These are phyloP conservation scores for Eretmochelys imbricata DNA, from an alignment of 2,113 vertebrate genomes.

Conservation along the genomic window DNA sequence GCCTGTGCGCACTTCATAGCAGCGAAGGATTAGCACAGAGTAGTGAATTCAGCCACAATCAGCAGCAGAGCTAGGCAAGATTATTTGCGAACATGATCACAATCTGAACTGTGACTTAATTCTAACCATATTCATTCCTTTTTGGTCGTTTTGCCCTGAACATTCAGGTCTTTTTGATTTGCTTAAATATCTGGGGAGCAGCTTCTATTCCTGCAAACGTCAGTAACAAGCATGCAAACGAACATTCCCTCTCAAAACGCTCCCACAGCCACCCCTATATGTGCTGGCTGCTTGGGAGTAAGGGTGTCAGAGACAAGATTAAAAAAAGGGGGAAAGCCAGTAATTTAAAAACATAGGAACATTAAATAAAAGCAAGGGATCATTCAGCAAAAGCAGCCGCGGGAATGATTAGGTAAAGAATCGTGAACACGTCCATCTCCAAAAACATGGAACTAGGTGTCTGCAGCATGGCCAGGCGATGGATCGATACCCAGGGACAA, in stretches of 20 bases:
- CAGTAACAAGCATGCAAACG: background rate
- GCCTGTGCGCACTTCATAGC: background rate
- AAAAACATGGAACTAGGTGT: background rate
- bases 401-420: background rate
- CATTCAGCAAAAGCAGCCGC: background rate
- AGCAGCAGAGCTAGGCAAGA: background rate
- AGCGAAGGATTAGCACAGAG: background rate
- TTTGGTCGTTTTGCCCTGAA: background rate
- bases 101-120: background rate
- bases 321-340: background rate
- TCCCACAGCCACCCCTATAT: background rate
- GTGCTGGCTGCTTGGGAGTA: background rate
- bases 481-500: background rate
- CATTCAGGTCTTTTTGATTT: background rate
- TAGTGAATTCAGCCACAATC: background rate
- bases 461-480: fast-evolving
- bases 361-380: slow-evolving; percentile 4
- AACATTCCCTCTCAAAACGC: background rate
- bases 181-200: background rate
- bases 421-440: background rate
- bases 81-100: background rate
- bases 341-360: slow-evolving; percentile 23
- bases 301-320: background rate
- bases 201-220: background rate
- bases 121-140: background rate